Conservation (phyloP, 2,113 vertebrate genomes). For the Siniperca chuatsi region DNA sequence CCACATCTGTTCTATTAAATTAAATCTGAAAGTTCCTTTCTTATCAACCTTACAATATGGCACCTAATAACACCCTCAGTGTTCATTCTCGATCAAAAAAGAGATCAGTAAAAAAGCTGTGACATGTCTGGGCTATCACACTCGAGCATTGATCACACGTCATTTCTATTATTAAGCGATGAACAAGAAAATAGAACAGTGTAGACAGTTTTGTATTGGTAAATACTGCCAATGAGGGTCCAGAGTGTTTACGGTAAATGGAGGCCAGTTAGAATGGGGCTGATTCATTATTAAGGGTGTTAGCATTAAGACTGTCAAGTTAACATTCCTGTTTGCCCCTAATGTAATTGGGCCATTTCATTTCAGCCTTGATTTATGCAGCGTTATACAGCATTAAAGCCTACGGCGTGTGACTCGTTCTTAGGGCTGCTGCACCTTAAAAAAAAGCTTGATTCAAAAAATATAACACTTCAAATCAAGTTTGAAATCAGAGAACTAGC, state of each 20-base stretch:
- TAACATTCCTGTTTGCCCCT: constrained; percentile 63
- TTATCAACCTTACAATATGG: constrained; percentile 42
- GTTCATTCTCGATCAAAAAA: constrained; percentile 31
- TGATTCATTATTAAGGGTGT: constrained; percentile 76
- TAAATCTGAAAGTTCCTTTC: constrained; percentile 44
- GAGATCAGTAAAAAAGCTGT: background rate
- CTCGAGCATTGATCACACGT: constrained; percentile 8
- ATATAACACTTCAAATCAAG: constrained; percentile 18
- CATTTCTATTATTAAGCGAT: constrained; percentile 45
- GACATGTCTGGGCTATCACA: constrained; percentile 30
- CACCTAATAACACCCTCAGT: constrained; percentile 11
- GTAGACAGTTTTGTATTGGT: constrained; percentile 43
- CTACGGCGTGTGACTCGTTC: constrained; percentile 22
- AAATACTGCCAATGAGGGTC: constrained; percentile 43
- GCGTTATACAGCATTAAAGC: constrained; percentile 58
- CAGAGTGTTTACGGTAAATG: constrained; percentile 42
- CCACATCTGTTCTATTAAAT: constrained; percentile 39
- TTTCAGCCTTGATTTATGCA: constrained; percentile 71
- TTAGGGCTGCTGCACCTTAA: constrained; percentile 30
- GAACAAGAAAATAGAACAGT: constrained; percentile 24
- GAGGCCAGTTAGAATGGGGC: constrained; percentile 37
- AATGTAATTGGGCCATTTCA: constrained; percentile 73
- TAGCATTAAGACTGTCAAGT: constrained; percentile 72
- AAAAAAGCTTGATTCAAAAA: constrained; percentile 29
- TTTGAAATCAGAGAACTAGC: background rate